phyloP scores from a whole-genome alignment of 2,888 invertebrate genomes.

The Epirrita christyi region DNA sequence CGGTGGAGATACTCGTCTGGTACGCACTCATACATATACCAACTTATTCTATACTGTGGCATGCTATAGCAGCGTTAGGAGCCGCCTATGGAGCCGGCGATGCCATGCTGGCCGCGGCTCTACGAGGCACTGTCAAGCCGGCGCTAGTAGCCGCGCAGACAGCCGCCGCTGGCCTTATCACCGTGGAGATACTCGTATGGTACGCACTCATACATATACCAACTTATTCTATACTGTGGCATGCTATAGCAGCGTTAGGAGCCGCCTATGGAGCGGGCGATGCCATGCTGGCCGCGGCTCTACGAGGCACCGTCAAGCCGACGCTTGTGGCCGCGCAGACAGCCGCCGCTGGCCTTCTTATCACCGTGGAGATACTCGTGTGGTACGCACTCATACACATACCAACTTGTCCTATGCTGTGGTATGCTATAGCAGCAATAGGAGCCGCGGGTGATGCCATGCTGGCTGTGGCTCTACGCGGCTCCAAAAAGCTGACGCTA shows the following conservation, averaged over 20 bases:
- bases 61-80: too few species aligned
- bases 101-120: constrained; percentile 64
- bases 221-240: too few species aligned
- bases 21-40: constrained; percentile 32
- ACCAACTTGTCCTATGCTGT: too few species aligned
- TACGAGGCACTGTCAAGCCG: constrained; percentile 63
- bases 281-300: constrained; percentile 64
- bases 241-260: too few species aligned
- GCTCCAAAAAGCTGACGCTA: constrained; percentile 55
- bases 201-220: constrained; percentile 32
- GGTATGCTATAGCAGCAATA: too few species aligned
- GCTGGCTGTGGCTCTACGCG: constrained; percentile 65
- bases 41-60: too few species aligned
- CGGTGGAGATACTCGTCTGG: constrained; percentile 76
- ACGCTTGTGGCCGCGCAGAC: constrained; percentile 54
- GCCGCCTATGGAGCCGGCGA: constrained; percentile 74
- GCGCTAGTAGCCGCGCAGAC: constrained; percentile 54
- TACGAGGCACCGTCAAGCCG: constrained; percentile 63
- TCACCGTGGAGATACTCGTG: constrained; percentile 74
- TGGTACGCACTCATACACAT: constrained; percentile 51
- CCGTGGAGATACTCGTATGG: constrained; percentile 76
- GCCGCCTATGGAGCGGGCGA: constrained; percentile 74
- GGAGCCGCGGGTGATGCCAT: constrained; percentile 73
- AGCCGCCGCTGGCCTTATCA: constrained; percentile 63
- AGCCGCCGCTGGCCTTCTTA: constrained; percentile 61